Evolutionary conservation across 2,888 invertebrate genomes (phyloP).

Genomic region (Chalcosyrphus nemorum): DNA sequence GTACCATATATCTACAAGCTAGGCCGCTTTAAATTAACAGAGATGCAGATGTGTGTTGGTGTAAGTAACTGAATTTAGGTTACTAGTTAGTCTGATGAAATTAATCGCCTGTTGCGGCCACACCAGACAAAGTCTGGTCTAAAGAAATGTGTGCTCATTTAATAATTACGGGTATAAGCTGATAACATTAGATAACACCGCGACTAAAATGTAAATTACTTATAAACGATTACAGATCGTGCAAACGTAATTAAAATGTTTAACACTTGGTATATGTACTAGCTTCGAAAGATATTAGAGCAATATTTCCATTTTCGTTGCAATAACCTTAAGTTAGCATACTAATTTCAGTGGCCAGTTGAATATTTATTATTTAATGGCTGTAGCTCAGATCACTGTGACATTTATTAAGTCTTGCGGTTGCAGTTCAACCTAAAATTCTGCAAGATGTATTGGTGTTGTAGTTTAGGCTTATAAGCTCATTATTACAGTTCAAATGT

Average conservation of each 20-base stretch:
- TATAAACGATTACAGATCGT: constrained; percentile 26
- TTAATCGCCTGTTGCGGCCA: not conserved
- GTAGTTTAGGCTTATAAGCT: no score
- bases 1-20: constrained; percentile 1
- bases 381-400: no score
- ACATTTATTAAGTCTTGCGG: no score
- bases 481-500: no score
- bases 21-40: not conserved
- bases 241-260: not conserved
- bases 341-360: not conserved
- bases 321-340: not conserved
- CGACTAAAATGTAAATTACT: constrained; percentile 3
- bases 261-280: not conserved
- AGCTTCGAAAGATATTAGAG: not conserved
- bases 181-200: constrained; percentile 18
- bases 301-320: not conserved
- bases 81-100: constrained; percentile 29
- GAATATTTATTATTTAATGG: no score
- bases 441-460: no score
- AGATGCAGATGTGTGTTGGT: constrained; percentile 25
- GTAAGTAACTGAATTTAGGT: constrained; percentile 44
- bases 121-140: not conserved
- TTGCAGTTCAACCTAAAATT: no score
- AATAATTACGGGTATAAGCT: constrained; percentile 9
- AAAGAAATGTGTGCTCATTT: constrained; percentile 3